Evolutionary conservation across 2,113 vertebrate genomes (phyloP), one percentile per base, ranked within the genome.

Genomic region (Plotosus lineatus): DNA sequence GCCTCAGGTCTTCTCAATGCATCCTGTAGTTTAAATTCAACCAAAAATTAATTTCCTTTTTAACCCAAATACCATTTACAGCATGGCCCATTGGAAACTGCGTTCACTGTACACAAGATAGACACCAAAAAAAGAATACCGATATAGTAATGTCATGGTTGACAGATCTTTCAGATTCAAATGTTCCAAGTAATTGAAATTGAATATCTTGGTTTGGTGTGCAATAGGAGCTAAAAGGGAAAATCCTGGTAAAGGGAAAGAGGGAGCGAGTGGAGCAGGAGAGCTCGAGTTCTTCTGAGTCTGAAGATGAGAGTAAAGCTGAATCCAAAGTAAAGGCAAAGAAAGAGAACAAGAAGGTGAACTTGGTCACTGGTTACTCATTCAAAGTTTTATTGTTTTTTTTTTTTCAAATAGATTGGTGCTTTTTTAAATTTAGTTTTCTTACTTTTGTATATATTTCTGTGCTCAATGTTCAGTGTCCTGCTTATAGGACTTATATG

Each of bases 241-340:
- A 95, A 89, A 92, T 99, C 83, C 89, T 99, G 82, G 92, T 99
- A 78, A 99, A 99, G 74, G 95, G 92, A 28, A 98, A 98, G 93
- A 98, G 94, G 91, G 90, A 94, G 53, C 85, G 56, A 0, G 73
- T 56, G 0, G 87, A 89, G 61, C 66, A 84, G 0, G 77, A 84
- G 26, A 55, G 75, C 42, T 86, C 83, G 0, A 87, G 85, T 65
- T 89, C 88, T 66, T 88, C 87, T 15, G 89, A 92, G 17, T 80
- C 92, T 40, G 94, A 95, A 19, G 95, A 95, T n/a, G 93, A 95
- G 12, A 88, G 92, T 1, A 88, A 91, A n/a, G 31, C 40, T 0
- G 87, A 89, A 4, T 68, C 68, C 40, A 90, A 87, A 85, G 2
- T 71, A 53, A 86, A 42, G 3, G 44, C 2, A 19, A 88, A 21